These are phyloP conservation scores for Lepus oiostolus DNA, from an alignment of 2,797 vertebrate genomes.

Conservation along the genomic window DNA sequence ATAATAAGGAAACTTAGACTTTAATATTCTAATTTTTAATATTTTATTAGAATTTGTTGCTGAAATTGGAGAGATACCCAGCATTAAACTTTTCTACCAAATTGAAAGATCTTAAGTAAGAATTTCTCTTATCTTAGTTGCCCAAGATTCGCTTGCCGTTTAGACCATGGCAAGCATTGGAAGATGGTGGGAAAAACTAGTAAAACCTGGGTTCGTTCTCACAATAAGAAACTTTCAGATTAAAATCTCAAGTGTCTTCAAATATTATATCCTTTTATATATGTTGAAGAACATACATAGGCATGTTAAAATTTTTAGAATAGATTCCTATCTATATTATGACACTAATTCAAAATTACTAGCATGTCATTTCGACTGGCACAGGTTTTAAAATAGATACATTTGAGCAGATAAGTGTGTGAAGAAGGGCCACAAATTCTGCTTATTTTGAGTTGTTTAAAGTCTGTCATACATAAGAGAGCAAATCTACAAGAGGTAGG, in stretches of 20 bases:
- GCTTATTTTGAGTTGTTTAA: background rate
- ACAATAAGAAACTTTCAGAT: background rate
- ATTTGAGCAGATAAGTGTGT: background rate
- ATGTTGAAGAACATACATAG: background rate
- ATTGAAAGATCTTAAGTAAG: background rate
- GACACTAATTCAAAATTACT: background rate
- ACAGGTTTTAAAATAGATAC: background rate
- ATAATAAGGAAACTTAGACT: background rate
- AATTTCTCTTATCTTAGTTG: background rate
- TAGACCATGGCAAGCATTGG: background rate
- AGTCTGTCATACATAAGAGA: background rate
- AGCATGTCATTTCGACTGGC: background rate
- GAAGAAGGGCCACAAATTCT: background rate
- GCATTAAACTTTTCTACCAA: background rate
- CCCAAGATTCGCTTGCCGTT: background rate
- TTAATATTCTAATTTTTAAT: background rate
- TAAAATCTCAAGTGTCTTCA: conserved; percentile 8
- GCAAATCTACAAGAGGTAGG: background rate
- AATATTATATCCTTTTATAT: background rate
- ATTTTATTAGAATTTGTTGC: background rate
- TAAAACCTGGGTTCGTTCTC: background rate
- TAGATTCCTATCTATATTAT: background rate
- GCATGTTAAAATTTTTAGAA: conserved; percentile 14
- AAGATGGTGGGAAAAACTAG: background rate
- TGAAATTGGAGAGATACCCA: background rate